Evolutionary conservation across 1,140 invertebrate genomes (phyloP).

Genomic region (Bilobella aurantiaca): DNA sequence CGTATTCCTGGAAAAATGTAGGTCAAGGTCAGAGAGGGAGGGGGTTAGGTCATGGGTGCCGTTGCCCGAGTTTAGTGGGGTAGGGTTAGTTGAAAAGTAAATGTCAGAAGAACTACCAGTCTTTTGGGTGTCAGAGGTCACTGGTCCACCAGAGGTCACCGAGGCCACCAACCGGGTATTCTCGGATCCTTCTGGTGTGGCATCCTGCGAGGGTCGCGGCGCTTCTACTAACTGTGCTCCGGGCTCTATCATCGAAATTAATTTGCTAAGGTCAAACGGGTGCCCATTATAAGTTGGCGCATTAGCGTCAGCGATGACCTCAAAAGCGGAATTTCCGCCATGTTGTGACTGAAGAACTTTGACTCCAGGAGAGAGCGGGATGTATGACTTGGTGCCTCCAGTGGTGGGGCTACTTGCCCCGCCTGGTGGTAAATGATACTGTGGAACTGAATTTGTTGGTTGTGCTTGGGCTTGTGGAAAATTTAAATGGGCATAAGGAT

Average conservation of each 20-base stretch:
- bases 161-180: too few relatives aligned
- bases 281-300: slow-evolving; percentile 30
- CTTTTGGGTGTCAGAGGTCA: not conserved
- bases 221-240: slow-evolving; percentile 25
- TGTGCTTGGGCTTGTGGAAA: slow-evolving; percentile 1
- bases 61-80: too few relatives aligned
- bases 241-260: slow-evolving; percentile 33
- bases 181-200: slow-evolving; percentile 11
- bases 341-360: slow-evolving; percentile 2
- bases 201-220: slow-evolving; percentile 15
- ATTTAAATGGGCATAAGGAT: not conserved
- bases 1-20: too few relatives aligned
- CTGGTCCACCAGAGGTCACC: not conserved
- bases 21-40: not conserved
- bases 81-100: not conserved
- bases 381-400: not conserved
- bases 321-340: slow-evolving; percentile 29
- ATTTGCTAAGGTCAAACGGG: slow-evolving; percentile 34
- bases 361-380: slow-evolving; percentile 11
- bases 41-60: too few relatives aligned
- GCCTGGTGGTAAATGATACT: not conserved
- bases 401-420: not conserved
- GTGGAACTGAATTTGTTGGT: not conserved
- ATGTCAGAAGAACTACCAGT: not conserved
- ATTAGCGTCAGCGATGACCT: slow-evolving; percentile 29